Evolutionary conservation across 1,140 invertebrate species (phyloP), one percentile per base, ranked within the genome.

Genomic region (Platyura marginata): DNA sequence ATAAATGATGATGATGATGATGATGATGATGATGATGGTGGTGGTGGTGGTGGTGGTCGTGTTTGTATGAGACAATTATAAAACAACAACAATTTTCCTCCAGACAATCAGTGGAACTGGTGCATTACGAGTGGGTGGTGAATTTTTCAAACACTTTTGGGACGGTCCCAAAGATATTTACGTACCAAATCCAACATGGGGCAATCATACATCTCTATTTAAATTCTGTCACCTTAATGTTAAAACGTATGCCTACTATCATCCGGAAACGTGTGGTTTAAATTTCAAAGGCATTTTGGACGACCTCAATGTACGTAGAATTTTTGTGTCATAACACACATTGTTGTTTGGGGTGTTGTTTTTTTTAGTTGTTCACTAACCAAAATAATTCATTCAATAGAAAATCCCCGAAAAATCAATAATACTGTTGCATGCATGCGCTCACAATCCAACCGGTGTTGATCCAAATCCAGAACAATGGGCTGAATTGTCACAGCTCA

Each of bases 361-460:
- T n/a, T n/a, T n/a, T n/a, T n/a, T n/a, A n/a, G n/a, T n/a, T n/a
- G n/a, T n/a, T n/a, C n/a, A n/a, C n/a, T n/a, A n/a, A n/a, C n/a
- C n/a, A n/a, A n/a, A n/a, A n/a, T n/a, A n/a, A 10, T 29, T 43
- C 8, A 4, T 15, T 13, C 22, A 15, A 40, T 61, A 91, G 80
- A 89, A 90, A 74, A 92, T 95, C 41, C 94, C 95, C 6, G 83
- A 93, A 53, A 79, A 78, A 44, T 87, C 93, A 5, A 78, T 97
- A 21, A 81, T 98, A 56, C 67, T 98, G 34, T 65, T 99, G 3
- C 95, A 99, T 64, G 92, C 94, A 11, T 98, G 95, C 70, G 96
- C 96, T 22, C 96, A 99, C 65, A 99, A 99, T 69, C 96, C 96
- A 9, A 99, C 95, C 40, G 95, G 95, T 38, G 92, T 98, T 23